Evolutionary conservation across 1,140 invertebrate genomes (phyloP).

Genomic region (Drosophila aff.): DNA sequence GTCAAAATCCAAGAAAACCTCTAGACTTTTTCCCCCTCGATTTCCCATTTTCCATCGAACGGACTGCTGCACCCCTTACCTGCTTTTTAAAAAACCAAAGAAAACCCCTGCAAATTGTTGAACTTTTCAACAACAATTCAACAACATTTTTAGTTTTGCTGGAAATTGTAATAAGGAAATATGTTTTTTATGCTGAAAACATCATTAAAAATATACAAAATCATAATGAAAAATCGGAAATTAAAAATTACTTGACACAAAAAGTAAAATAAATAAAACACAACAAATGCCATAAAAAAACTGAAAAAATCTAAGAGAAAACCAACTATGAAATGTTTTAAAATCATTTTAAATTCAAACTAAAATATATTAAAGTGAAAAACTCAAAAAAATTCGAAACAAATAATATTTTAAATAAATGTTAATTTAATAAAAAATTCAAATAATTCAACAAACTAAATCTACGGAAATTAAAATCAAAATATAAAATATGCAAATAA

Average conservation of each 20-base stretch:
- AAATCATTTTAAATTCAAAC: neutral
- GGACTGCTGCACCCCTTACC: neutral
- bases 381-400: neutral
- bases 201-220: too few relatives aligned
- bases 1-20: neutral
- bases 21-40: too few relatives aligned
- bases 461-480: neutral
- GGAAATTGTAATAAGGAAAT: too few relatives aligned
- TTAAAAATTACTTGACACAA: neutral
- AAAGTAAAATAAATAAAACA: neutral
- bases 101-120: neutral
- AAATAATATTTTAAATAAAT: neutral
- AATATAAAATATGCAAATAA: neutral
- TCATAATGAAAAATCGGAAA: neutral
- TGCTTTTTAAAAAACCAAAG: neutral
- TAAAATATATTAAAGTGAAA: neutral
- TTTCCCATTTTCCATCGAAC: too few relatives aligned
- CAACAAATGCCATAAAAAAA: neutral
- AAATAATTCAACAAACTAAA: neutral
- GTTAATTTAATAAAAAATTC: too few relatives aligned
- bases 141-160: too few relatives aligned
- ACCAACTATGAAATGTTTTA: too few relatives aligned
- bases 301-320: neutral
- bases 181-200: neutral
- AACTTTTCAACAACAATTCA: neutral